These are phyloP conservation scores for Nothobranchius furzeri DNA, from an alignment of 2,113 vertebrate species.

Conservation along the genomic window DNA sequence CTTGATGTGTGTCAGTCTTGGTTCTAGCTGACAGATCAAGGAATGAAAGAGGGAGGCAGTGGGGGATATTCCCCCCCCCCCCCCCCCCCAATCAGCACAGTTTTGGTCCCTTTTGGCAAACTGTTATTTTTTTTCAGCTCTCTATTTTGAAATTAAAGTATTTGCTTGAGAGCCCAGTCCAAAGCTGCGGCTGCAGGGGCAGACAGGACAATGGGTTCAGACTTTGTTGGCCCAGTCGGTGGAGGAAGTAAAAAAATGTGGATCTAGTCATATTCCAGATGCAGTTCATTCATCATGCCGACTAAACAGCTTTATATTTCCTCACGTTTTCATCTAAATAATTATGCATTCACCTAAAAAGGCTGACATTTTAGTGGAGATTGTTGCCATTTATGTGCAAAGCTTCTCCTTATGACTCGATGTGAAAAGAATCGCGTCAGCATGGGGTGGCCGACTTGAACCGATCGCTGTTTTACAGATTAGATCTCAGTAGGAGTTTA, in stretches of 20 bases:
- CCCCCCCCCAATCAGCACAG: conserved; percentile 68
- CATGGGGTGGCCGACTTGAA: conserved; percentile 37
- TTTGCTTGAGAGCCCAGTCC: conserved; percentile 28
- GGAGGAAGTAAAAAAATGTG: conserved; percentile 26
- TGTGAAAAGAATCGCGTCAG: conserved; percentile 21
- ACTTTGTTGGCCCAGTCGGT: conserved; percentile 26
- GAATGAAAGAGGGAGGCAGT: conserved; percentile 20
- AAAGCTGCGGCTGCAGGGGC: conserved; percentile 62
- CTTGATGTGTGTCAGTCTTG: conserved; percentile 57
- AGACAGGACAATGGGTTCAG: conserved; percentile 49
- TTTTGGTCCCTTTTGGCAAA: conserved; percentile 56
- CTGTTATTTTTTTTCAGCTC: background rate
- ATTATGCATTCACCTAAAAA: conserved; percentile 7
- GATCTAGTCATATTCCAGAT: conserved; percentile 7
- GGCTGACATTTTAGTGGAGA: background rate
- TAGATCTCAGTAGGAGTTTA: conserved; percentile 28
- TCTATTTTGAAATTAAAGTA: conserved; percentile 25
- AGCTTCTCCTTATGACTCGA: background rate
- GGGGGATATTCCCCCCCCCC: conserved; percentile 41
- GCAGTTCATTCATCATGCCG: conserved; percentile 10
- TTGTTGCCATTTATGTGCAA: background rate
- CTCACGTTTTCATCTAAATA: conserved; percentile 3
- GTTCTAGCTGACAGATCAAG: conserved; percentile 40
- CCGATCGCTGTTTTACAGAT: conserved; percentile 24
- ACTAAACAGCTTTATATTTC: conserved; percentile 16